Evolutionary conservation across 1,140 invertebrate genomes (phyloP).

Genomic region (Ladona fulva): DNA sequence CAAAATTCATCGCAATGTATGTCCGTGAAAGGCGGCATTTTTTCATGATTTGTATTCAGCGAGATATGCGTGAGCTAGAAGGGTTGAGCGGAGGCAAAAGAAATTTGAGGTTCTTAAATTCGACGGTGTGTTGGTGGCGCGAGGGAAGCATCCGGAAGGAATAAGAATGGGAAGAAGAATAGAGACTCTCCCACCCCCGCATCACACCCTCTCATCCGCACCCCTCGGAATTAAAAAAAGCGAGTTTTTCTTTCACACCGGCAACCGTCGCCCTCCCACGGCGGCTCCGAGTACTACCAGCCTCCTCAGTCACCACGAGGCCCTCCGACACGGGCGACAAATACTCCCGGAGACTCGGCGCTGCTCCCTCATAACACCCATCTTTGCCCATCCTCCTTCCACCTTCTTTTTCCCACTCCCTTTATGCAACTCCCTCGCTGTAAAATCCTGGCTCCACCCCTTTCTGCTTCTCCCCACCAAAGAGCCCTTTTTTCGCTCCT

Average conservation of each 20-base stretch:
- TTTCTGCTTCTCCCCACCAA: neutral
- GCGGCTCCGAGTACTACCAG: neutral
- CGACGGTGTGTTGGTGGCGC: neutral
- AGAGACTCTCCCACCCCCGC: neutral
- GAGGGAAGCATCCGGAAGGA: neutral
- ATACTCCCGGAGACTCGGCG: neutral
- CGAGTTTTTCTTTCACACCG: neutral
- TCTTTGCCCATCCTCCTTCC: neutral
- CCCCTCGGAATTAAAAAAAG: neutral
- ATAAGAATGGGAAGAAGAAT: neutral
- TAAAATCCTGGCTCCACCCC: neutral
- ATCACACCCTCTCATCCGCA: neutral
- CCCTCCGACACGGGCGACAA: neutral
- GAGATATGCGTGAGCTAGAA: neutral
- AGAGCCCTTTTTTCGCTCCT: neutral
- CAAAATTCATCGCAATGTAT: neutral
- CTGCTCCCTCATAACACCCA: neutral
- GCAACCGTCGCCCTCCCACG: neutral
- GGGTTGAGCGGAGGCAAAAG: too few relatives aligned
- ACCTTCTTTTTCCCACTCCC: neutral
- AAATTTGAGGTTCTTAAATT: neutral
- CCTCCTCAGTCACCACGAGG: neutral
- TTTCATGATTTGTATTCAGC: slow-evolving; percentile 4
- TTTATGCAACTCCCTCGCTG: neutral
- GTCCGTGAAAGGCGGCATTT: neutral